Percentiles rank a stretch among this genome's conserved stretches.
Evolutionary conservation across 2,113 vertebrate species (phyloP).

Genomic region (Neofelis nebulosa): DNA sequence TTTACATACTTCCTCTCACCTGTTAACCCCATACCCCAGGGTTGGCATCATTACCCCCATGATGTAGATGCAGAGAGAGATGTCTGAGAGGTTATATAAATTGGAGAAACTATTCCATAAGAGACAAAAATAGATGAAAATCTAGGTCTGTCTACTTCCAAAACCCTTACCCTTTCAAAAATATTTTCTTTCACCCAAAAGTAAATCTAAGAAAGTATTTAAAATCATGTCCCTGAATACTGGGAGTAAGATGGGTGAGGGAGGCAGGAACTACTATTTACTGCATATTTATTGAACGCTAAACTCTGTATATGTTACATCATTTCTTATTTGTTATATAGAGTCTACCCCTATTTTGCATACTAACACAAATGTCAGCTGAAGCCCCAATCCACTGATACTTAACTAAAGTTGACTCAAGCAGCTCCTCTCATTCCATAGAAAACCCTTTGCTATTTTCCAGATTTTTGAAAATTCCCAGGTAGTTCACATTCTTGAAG

Average conservation of each 20-base stretch:
- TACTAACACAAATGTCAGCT: neutral
- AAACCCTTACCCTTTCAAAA: neutral
- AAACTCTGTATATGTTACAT: neutral
- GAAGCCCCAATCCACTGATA: neutral
- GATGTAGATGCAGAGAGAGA: neutral
- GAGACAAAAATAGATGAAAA: neutral
- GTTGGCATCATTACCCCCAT: neutral
- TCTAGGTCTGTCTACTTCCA: neutral
- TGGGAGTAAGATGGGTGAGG: neutral
- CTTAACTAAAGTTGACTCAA: neutral
- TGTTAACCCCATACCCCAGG: neutral
- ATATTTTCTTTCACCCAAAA: conserved; percentile 11
- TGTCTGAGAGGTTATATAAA: neutral
- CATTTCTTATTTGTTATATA: neutral
- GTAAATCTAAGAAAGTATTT: conserved; percentile 13
- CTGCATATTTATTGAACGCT: neutral
- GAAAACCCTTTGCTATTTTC: neutral
- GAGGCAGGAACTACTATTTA: neutral
- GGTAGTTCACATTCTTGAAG: neutral
- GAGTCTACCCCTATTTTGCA: neutral
- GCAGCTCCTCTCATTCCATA: neutral
- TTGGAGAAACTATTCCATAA: neutral
- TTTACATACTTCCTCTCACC: neutral
- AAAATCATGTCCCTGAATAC: neutral
- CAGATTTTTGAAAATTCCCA: neutral